Conservation (phyloP, 2,888 invertebrate genomes). For the Caenorhabditis panamensis region DNA sequence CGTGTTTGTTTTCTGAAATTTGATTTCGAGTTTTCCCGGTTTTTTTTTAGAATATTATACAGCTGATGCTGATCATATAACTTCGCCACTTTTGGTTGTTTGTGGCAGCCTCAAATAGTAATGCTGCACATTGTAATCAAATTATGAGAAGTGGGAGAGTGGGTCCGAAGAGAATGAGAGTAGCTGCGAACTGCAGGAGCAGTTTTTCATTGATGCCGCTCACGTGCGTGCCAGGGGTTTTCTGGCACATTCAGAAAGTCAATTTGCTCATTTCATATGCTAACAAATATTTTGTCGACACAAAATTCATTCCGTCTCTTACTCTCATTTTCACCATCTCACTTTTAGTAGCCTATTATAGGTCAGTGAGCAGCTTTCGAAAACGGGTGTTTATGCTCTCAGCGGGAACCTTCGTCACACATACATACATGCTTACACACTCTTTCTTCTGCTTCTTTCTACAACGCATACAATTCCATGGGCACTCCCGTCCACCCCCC, state of each 20-base stretch:
- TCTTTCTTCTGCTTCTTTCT: conserved; percentile 39
- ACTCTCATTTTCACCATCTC: conserved; percentile 24
- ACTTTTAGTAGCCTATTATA: conserved; percentile 41
- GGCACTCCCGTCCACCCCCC: conserved; percentile 12
- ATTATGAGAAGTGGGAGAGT: too few relatives aligned
- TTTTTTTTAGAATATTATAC: too few relatives aligned
- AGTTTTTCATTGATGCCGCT: too few relatives aligned
- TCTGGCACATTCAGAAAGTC: conserved; percentile 1
- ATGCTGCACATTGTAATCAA: too few relatives aligned
- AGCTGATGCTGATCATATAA: too few relatives aligned
- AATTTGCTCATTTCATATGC: conserved; percentile 29
- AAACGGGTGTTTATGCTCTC: conserved; percentile 46
- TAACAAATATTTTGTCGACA: background rate
- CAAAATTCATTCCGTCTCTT: background rate
- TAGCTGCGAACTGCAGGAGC: too few relatives aligned
- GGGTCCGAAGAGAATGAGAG: too few relatives aligned
- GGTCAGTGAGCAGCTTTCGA: conserved; percentile 49
- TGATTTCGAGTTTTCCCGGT: too few relatives aligned
- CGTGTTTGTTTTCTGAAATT: too few relatives aligned
- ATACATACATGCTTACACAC: conserved; percentile 55
- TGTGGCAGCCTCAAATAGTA: background rate
- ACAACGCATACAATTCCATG: conserved; percentile 39
- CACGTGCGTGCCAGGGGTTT: background rate
- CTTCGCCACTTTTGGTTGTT: background rate
- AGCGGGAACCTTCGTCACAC: conserved; percentile 52